Evolutionary conservation across 2,797 vertebrate genomes (phyloP), one percentile per base, ranked within the genome.

Genomic region (Eulemur mongoz): DNA sequence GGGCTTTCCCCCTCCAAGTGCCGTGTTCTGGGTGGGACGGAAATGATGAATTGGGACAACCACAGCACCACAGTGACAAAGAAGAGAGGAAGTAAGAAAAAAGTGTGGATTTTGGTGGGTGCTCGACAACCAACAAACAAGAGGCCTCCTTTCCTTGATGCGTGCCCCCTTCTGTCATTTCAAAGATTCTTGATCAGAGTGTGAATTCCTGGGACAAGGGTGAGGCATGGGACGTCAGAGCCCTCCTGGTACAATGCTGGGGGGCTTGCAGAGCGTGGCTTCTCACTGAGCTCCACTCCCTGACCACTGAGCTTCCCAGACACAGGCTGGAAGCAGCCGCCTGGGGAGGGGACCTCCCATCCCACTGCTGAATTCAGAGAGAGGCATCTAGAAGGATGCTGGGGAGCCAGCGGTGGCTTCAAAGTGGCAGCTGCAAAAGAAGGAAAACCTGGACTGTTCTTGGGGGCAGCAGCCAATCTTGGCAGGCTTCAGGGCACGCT

Each of bases 401-500:
- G 3, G 38, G 23, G 25, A 30, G 8, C 1, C 1, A 1, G 5
- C 4, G 27, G 18, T 22, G 23, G 7, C 43, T 76, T 30, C 25
- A 2, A 10, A 57, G 30, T 5, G 63, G 15, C 7, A 4, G 23
- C 30, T 70, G 38, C 52, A 25, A 35, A 27, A n/a, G 18, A 13
- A 75, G 12, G 32, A 27, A 15, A 22, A 10, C 14, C 6, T 8
- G n/a, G 70, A 1, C 23, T 43, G 7, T 20, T n/a, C 14, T 15
- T 0, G 11, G 65, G 40, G 65, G 18, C 38, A 54, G n/a, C 4
- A 2, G 17, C 30, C 30, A 5, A 7, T 10, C 30, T 25, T 4
- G 0, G 50, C 7, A 13, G 10, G 4, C 14, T 0, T 6, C 0
- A 0, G 7, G 0, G 23, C 5, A 4, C 0, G 1, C 23, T 3